Conservation (phyloP, 2,797 vertebrate species). For the Sebastes umbrosus region DNA sequence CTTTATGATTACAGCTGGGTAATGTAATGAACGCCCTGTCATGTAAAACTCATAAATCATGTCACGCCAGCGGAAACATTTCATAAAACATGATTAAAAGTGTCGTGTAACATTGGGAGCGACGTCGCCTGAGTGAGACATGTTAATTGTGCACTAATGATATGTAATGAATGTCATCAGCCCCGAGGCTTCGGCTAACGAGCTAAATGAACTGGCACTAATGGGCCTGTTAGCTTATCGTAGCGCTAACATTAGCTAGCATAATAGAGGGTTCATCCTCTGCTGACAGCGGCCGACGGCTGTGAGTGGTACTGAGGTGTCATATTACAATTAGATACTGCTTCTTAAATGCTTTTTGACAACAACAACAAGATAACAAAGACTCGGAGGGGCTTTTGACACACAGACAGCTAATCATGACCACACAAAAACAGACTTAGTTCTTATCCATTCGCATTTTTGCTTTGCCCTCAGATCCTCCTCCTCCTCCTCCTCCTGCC, state of each 20-base stretch:
- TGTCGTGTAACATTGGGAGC: slow-evolving; percentile 78
- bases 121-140: slow-evolving; percentile 69
- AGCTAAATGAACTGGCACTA: slow-evolving; percentile 83
- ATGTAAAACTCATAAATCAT: slow-evolving; percentile 78
- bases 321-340: slow-evolving; percentile 47
- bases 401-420: background rate
- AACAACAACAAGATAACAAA: slow-evolving; percentile 34
- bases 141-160: slow-evolving; percentile 82
- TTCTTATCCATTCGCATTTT: background rate
- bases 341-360: slow-evolving; percentile 16
- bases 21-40: slow-evolving; percentile 66
- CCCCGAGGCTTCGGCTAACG: slow-evolving; percentile 75
- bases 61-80: slow-evolving; percentile 61
- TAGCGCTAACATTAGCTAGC: slow-evolving; percentile 72
- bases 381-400: background rate
- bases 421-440: background rate
- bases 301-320: slow-evolving; percentile 39
- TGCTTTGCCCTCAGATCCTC: background rate
- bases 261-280: slow-evolving; percentile 65
- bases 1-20: slow-evolving; percentile 53
- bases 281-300: slow-evolving; percentile 41
- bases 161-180: slow-evolving; percentile 83
- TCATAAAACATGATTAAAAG: slow-evolving; percentile 79
- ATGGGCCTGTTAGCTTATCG: slow-evolving; percentile 79
- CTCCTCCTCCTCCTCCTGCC: background rate